Conservation (phyloP, 2,797 vertebrate genomes). For the Cossypha niveicapilla region DNA sequence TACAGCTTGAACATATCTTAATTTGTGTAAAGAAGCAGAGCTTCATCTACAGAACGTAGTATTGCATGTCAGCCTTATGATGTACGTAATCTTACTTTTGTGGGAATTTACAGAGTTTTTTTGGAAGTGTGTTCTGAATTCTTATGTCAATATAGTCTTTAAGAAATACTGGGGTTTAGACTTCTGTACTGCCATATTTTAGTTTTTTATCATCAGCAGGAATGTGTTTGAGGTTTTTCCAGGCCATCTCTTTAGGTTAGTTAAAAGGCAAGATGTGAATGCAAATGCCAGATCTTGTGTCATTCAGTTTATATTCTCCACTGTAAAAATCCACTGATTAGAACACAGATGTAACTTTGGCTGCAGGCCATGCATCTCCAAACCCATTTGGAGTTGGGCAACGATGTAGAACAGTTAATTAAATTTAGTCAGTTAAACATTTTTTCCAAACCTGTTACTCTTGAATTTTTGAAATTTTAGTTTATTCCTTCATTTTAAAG, state of each 20-base stretch:
- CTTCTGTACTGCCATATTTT: neutral
- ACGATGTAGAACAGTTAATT: neutral
- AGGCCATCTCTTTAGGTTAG: neutral
- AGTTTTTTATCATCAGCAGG: neutral
- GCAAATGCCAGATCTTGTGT: neutral
- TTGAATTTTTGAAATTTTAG: neutral
- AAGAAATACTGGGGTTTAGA: neutral
- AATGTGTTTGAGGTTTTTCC: neutral
- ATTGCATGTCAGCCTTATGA: neutral
- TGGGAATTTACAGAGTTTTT: neutral
- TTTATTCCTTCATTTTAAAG: neutral
- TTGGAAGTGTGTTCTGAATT: neutral
- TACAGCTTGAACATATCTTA: neutral
- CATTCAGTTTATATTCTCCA: neutral
- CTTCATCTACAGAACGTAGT: neutral
- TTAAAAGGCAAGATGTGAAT: neutral
- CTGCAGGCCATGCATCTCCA: neutral
- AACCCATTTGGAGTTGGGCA: neutral
- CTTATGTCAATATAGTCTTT: neutral
- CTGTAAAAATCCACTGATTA: neutral
- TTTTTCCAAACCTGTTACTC: neutral
- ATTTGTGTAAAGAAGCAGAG: neutral
- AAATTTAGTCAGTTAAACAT: neutral
- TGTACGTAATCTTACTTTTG: rapidly evolving
- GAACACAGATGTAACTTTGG: neutral